Evolutionary conservation across 2,888 invertebrate genomes (phyloP), one percentile per base, ranked within the genome.

Genomic region (Temnothorax ravouxi): DNA sequence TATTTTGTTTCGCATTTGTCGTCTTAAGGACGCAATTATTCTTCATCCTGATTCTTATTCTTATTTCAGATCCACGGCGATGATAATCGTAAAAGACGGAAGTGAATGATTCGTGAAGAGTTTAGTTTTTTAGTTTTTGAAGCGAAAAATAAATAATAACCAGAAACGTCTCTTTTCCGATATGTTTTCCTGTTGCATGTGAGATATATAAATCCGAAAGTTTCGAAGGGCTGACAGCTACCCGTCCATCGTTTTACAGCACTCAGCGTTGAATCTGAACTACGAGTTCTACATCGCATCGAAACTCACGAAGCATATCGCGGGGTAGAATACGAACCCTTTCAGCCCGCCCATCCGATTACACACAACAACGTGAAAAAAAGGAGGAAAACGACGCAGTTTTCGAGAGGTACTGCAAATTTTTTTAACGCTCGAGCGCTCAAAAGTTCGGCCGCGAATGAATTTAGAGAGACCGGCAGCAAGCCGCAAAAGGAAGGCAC

Each of bases 371-470:
- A 74, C 34, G 79, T 59, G 59, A 47, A 66, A 75, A 71, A 81
- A 84, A 29, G 29, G 3, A 44, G 41, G 21, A 54, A 21, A 76
- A 62, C 41, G 47, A 44, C n/a, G 62, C n/a, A 25, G 8, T 66
- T 71, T 79, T 64, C 66, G 76, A 62, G 56, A 52, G 34, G 34
- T 41, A 61, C 15, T 34, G 8, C 66, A 62, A 69, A 81, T 69
- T 90, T 90, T 69, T 88, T 84, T 84, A 87, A 86, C 90, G 87
- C 87, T 69, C 83, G 88, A 64, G 38, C 82, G 89, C 87, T 89
- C 87, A 86, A 89, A 92, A 87, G 88, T 92, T 91, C 86, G 84
- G 83, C 88, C 88, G 86, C 88, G 88, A 92, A 89, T 88, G 87
- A 91, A 91, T 91, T 91, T 90, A 87, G 64, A 25, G 76, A 83